Evolutionary conservation across 2,797 vertebrate species (phyloP), one percentile per base, ranked within the genome.

Genomic region (Neosilurus hyrtlii): DNA sequence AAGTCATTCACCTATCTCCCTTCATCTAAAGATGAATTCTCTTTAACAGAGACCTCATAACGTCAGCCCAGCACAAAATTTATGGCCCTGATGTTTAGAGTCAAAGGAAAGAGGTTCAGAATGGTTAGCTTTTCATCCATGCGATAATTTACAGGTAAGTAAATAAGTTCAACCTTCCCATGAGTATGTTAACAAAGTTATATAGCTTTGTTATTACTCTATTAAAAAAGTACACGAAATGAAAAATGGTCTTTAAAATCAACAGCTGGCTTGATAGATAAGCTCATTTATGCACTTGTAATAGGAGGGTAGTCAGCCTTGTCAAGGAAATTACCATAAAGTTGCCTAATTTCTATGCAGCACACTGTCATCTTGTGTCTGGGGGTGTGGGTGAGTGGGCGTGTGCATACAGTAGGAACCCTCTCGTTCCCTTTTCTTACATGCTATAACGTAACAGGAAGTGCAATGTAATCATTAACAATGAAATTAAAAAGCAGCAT

Each of bases 31-130:
- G 84, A 87, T 82, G 79, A 87, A 83, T 88, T 83, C 75, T 82
- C 83, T 81, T 82, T 73, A 86, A 82, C 75, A 8, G 62, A 86
- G 86, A 88, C 87, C 88, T 88, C 83, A 86, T 87, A 89, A 84
- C 0, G 86, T 88, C 88, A 54, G 49, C 83, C 65, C 77, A 82
- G 83, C 66, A 73, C 84, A 80, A 82, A 84, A 85, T 89, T 87
- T 78, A 86, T 86, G 73, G 77, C 63, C 77, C 77, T n/a, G 54
- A 72, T 65, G 81, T 65, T 26, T 18, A 56, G 67, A 78, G 80
- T 79, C 62, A 54, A 49, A 6, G 51, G 70, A 54, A 82, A 76
- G 24, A 9, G 30, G 52, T 35, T 56, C 26, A 79, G 85, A 79
- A 65, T 78, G 59, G 56, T 86, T 71, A 56, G 72, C 37, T 67